Percentiles rank a stretch among this genome's conserved stretches.
Evolutionary conservation across 2,888 invertebrate species (phyloP).

Genomic region (Cybosia mesomella): DNA sequence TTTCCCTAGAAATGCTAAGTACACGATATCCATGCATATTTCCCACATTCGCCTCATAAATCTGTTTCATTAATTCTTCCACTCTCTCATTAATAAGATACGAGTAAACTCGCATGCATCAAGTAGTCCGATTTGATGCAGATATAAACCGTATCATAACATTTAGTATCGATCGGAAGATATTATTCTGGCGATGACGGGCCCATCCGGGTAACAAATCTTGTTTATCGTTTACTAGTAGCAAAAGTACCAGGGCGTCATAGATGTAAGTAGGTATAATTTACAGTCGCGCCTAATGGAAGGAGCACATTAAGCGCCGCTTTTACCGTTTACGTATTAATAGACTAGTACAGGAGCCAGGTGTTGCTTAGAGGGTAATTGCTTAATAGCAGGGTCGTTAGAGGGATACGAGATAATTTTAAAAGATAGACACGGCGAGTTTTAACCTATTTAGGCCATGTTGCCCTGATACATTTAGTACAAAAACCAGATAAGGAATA

Average conservation of each 20-base stretch:
- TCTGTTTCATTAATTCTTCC: neutral
- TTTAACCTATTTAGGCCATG: neutral
- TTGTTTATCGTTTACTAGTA: conserved; percentile 50
- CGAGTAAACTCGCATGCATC: neutral
- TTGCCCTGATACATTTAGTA: neutral
- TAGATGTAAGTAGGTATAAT: conserved; percentile 77
- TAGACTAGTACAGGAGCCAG: conserved; percentile 77
- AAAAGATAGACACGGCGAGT: conserved; percentile 48
- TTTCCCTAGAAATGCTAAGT: too few species aligned
- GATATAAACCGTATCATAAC: conserved; percentile 2
- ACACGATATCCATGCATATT: too few species aligned
- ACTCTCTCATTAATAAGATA: neutral
- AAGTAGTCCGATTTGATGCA: neutral
- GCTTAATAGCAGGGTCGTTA: conserved; percentile 76
- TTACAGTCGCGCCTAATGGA: conserved; percentile 83
- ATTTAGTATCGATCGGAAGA: conserved; percentile 29
- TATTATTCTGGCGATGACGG: conserved; percentile 26
- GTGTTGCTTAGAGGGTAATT: conserved; percentile 72
- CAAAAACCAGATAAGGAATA: neutral
- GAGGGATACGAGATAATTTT: conserved; percentile 59
- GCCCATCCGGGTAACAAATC: conserved; percentile 41
- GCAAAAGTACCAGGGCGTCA: conserved; percentile 70
- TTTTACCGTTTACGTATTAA: conserved; percentile 82
- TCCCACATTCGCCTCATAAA: too few species aligned
- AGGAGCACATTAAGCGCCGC: conserved; percentile 79